Base-by-base conservation (phyloP, 2,888 invertebrate species). In the Agonopterix subpropinquella region DNA sequence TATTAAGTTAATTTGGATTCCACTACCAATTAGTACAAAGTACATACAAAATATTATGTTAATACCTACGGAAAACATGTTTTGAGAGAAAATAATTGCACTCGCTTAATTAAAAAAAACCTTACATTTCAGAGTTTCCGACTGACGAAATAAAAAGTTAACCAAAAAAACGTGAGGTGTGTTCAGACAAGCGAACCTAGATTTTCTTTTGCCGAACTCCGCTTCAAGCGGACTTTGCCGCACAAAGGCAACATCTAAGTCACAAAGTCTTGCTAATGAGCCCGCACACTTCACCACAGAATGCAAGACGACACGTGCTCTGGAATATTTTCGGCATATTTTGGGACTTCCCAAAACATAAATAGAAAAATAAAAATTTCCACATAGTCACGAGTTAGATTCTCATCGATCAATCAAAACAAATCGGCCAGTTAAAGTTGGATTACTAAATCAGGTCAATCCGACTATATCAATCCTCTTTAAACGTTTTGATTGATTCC, bases 191-290 rank as follows among this genome's bases (percentile, higher is more conserved):
- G 41, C 18, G 11, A 7, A 36, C 44, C 18, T 11, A 10, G 45
- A 11, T 39, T 39, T 39, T 11, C 39, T 39, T 39, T 39, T 39
- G n/a, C 28, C 28, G 28, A 28, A 28, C 28, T 28, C 28, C 5
- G 28, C n/a, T 39, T 39, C 39, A 9, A 28, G 11, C 46, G 46
- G 28, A n/a, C 41, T 15, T 10, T 41, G 41, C 45, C 8, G 11
- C 41, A 41, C 39, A 46, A 41, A 41, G 46, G 36, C 36, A 15
- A 36, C 45, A 37, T 18, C 39, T 10, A 10, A 41, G 43, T 11
- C 47, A 50, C 50, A 50, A 43, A 50, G 48, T 50, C 53, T 43
- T 49, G 45, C 67, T 70, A 70, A 70, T 69, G 68, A 68, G 64
- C 57, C 57, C 59, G 56, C 60, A 59, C 57, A 10, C 11, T 11